Base-by-base conservation (phyloP, 2,113 vertebrate genomes). In the Eurypyga helias region DNA sequence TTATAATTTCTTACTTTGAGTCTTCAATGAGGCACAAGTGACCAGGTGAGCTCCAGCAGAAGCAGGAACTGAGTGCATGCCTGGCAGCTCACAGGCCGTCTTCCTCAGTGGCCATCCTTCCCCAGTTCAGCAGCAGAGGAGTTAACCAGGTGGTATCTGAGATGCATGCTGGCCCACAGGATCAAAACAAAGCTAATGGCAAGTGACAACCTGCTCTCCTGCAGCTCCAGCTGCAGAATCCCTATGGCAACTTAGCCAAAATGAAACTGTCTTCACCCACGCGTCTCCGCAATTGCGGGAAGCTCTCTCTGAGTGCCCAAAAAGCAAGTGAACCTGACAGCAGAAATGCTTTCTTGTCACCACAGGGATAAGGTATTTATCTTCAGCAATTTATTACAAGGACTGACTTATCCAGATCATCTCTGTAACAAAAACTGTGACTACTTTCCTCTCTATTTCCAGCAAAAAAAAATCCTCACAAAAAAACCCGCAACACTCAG, bases 181-280 rank as follows among this genome's bases (percentile, higher is more conserved):
- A 96, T 79, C 46, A 72, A 96, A 96, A 87, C 72, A 75, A 87
- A 94, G 87, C 77, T 95, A 87, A 96, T 67, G 65, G 51, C 89
- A 95, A 95, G 91, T 73, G 91, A 91, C 91, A 96, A 38, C 83
- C 55, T 93, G 73, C 89, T 94, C 73, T 94, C 64, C 86, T 70
- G 61, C 81, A 92, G 84, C 93, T 95, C 83, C 88, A 86, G 94
- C 84, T 89, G 93, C 90, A 96, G 72, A 81, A 78, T 96, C 55
- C 88, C 88, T 93, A 83, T 94, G 90, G 86, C 92, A 94, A 90
- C 92, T 94, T 93, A 70, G 64, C 38, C 92, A 87, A 90, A 96
- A 92, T 75, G 88, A 93, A 90, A 64, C 85, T 83, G 23, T 92
- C 95, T 75, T 88, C 90, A 90, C 60, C 85, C 88, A 93, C 20